Percentiles rank a stretch among this genome's conserved stretches.
These are phyloP conservation scores for Macrosteles quadrilineatus DNA, from an alignment of 1,140 invertebrate species.

Conservation along the genomic window DNA sequence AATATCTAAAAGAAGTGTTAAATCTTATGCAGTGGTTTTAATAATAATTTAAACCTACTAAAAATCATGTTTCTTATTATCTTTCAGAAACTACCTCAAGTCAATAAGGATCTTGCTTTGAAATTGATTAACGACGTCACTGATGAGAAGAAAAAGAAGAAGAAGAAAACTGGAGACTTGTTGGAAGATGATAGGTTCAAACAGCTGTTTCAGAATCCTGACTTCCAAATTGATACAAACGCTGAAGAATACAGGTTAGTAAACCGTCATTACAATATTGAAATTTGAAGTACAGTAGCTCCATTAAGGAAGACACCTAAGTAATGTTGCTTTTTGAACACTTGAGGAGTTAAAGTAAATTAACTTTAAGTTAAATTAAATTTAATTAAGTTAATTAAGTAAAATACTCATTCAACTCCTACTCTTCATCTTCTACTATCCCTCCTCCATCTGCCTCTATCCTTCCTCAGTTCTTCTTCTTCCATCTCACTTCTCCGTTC, in stretches of 20 bases:
- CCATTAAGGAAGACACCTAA: neutral
- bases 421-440: too few species aligned
- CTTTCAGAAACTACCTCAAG: conserved; percentile 70
- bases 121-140: conserved; percentile 71
- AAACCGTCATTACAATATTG: too few species aligned
- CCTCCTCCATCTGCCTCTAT: too few species aligned
- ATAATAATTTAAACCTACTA: too few species aligned
- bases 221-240: conserved; percentile 89
- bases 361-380: neutral
- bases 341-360: neutral
- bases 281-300: too few species aligned
- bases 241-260: conserved; percentile 74
- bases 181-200: conserved; percentile 89
- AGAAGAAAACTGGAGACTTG: conserved; percentile 63
- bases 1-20: too few species aligned
- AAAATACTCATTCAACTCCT: too few species aligned
- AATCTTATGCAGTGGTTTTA: too few species aligned
- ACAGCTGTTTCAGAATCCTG: conserved; percentile 86
- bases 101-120: conserved; percentile 84
- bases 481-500: too few species aligned
- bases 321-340: neutral
- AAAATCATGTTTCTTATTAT: too few species aligned
- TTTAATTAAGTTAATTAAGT: neutral
- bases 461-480: too few species aligned
- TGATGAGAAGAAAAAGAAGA: conserved; percentile 66